Base-by-base conservation (phyloP, 1,140 invertebrate genomes). In the Wiebesia pumilae region DNA sequence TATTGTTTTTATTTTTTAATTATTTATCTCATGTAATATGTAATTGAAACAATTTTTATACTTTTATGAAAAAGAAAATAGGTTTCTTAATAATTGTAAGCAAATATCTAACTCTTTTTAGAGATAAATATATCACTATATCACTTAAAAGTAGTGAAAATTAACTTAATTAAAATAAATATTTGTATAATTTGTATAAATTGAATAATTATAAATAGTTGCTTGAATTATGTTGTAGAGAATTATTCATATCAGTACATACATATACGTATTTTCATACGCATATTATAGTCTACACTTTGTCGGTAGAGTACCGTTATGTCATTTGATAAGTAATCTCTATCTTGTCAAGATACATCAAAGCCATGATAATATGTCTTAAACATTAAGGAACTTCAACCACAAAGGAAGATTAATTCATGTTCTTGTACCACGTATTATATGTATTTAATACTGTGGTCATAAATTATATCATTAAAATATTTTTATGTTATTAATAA, bases 241-340 rank as follows among this genome's bases (percentile, higher is more conserved):
- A 40, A 73, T 0, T 16, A 40, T 40, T 73, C 21, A 38, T 73
- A 40, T 40, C 14, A 73, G 19, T 40, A 21, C 4, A 73, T 40
- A 73, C 30, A 24, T 73, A 40, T 38, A 73, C 9, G 14, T 35
- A 35, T 71, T 3, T 14, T 35, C 16, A 71, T 71, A 0, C 33
- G 16, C 19, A 27, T 35, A 71, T 71, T 71, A 38, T 35, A 71
- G 33, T 12, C 33, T 24, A 40, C 7, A 73, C 38, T 73, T 73
- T 24, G 19, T 2, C 3, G 69, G 21, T 4, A 73, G 19, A 38
- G 69, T 71, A 38, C 67, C 19, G 33, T 73, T 19, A 14, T 73
- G 38, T 73, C 10, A 40, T 73, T 73, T 73, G 38, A 73, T 73
- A 73, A 73, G 69, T 73, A 73, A 73, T 73, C 69, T 73, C 38